These are phyloP conservation scores for Macrophya annulata DNA, from an alignment of 2,888 invertebrate genomes.

Conservation along the genomic window DNA sequence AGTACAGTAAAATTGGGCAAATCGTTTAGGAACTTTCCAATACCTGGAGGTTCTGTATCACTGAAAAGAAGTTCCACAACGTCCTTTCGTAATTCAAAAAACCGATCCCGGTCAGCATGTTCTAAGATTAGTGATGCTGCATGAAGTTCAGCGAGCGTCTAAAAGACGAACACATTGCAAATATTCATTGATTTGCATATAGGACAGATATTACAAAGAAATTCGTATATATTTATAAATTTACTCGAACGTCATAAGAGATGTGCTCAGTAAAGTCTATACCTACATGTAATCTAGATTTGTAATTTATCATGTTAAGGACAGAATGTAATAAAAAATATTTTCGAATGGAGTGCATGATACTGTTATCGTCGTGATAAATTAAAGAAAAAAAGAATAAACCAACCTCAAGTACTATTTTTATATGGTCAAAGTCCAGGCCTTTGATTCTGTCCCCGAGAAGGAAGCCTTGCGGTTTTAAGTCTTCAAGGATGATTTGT, in stretches of 20 bases:
- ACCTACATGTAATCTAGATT: neutral
- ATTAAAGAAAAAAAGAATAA: neutral
- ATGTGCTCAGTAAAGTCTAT: neutral
- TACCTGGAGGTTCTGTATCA: conserved; percentile 32
- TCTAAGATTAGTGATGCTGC: conserved; percentile 39
- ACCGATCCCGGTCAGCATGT: conserved; percentile 9
- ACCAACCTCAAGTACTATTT: conserved; percentile 43
- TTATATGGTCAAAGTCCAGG: conserved; percentile 52
- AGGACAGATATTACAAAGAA: neutral
- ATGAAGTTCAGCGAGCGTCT: conserved; percentile 47
- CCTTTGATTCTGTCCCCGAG: conserved; percentile 57
- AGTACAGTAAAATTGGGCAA: conserved; percentile 26
- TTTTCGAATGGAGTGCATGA: neutral
- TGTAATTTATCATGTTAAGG: neutral
- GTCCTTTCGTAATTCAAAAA: neutral
- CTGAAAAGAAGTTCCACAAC: conserved; percentile 25
- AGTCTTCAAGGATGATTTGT: conserved; percentile 56
- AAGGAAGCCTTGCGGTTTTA: conserved; percentile 55
- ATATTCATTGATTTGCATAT: neutral
- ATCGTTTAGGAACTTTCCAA: conserved; percentile 24
- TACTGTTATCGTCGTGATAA: neutral
- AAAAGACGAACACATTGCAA: neutral
- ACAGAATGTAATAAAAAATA: neutral
- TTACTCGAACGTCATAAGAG: neutral
- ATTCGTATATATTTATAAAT: neutral